Evolutionary conservation across 2,113 vertebrate genomes (phyloP), one percentile per base, ranked within the genome.

Genomic region (Apistogramma diplotaenia): DNA sequence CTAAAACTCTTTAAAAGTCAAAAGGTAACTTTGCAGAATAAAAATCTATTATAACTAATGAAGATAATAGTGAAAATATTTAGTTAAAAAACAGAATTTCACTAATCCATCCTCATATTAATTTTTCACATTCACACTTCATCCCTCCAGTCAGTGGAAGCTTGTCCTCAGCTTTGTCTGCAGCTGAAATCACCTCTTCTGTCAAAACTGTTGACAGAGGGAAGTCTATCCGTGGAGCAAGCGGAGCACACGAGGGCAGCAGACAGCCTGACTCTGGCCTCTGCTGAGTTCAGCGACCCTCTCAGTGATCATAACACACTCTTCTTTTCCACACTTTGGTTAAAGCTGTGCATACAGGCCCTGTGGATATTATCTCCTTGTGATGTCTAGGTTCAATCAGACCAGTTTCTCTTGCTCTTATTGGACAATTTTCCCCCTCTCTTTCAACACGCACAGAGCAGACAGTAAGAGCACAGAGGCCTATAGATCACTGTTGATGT

Each of bases 401-500:
- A 78, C 8, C 74, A 46, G n/a, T 51, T 57, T 54, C 29, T 21
- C 25, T 43, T 31, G 57, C 54, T 60, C 81, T n/a, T 9, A 76
- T 46, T 23, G 35, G 31, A 79, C 55, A 35, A 43, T 35, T 72
- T 59, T 33, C 71, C 6, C 15, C 40, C 46, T 46, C 76, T 33
- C 84, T 89, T 75, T 91, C 86, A 89, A 95, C 93, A 89, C 91
- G 93, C 84, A 90, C 89, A 89, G 89, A 85, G 74, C 83, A 81
- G 83, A 93, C 95, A 91, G 92, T 92, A 87, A 88, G 93, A 84
- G 93, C 75, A 55, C 67, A 88, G 89, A 91, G 95, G 95, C 95
- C 88, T 94, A 92, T 95, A 96, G 95, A 96, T 96, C 94, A 95
- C 96, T 95, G 96, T 95, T 95, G 91, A 90, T 98, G 93, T 98